Conservation (phyloP, 2,797 vertebrate genomes). For the Platalea minor region DNA sequence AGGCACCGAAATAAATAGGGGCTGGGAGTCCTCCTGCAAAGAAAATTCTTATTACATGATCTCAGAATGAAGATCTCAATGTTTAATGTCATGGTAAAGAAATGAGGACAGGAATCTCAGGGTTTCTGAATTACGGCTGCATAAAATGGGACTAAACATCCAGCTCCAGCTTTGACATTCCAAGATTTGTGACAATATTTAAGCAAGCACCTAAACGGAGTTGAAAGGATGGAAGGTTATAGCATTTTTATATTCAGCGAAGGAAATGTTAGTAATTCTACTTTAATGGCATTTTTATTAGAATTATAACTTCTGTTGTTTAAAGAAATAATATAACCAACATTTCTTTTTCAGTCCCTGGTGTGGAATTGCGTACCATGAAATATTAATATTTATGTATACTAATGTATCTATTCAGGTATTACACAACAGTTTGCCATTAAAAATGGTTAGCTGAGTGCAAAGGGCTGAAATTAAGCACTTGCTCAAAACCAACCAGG, state of each 20-base stretch:
- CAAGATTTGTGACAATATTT: background rate
- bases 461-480: background rate
- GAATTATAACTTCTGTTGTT: background rate
- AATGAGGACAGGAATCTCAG: background rate
- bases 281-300: background rate
- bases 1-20: constrained; percentile 91
- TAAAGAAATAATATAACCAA: background rate
- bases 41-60: background rate
- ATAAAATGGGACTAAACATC: background rate
- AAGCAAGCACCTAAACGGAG: background rate
- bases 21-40: constrained; percentile 88
- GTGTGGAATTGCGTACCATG: background rate
- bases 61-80: background rate
- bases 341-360: background rate
- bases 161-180: background rate
- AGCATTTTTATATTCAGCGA: background rate
- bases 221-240: background rate
- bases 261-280: background rate
- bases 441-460: background rate
- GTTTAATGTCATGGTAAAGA: background rate
- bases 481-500: background rate
- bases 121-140: background rate
- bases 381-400: background rate
- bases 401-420: background rate
- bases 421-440: background rate